A percentile compares a stretch with the other conserved stretches of the same genome.
phyloP scores from a whole-genome alignment of 2,113 vertebrate genomes.

The Dendropsophus ebraccatus region DNA sequence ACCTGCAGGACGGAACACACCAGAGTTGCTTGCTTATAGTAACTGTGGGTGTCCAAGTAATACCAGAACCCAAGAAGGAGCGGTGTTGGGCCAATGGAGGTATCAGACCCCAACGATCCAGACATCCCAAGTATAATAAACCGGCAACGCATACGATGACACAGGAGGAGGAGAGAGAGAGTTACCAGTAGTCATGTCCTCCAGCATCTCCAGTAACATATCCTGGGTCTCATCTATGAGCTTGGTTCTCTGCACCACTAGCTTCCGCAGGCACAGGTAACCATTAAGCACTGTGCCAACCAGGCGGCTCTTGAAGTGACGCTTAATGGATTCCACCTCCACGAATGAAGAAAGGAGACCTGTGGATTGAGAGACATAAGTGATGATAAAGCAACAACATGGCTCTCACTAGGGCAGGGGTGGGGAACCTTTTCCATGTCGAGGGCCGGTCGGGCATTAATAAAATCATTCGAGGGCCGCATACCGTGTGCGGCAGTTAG shows the following conservation, averaged over 20 bases:
- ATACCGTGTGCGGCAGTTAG: no score
- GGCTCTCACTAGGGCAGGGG: no score
- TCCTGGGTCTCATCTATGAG: slow-evolving; percentile 98
- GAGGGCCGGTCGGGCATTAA: no score
- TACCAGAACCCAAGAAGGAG: no score
- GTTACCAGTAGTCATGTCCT: slow-evolving; percentile 98
- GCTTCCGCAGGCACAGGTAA: slow-evolving; percentile 93
- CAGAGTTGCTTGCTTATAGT: background rate
- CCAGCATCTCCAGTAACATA: slow-evolving; percentile 98
- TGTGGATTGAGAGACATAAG: slow-evolving; percentile 58
- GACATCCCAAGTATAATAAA: no score
- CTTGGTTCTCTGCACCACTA: slow-evolving; percentile 98
- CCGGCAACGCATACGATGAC: background rate
- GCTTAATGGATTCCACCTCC: slow-evolving; percentile 97
- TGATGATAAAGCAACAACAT: background rate
- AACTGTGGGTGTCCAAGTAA: background rate
- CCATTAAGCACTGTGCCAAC: slow-evolving; percentile 97
- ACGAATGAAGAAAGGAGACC: slow-evolving; percentile 96
- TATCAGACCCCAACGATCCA: background rate
- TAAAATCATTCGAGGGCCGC: no score
- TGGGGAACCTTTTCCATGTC: no score
- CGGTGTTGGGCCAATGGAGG: background rate
- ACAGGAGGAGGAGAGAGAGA: rapidly evolving
- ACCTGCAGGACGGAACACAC: slow-evolving; percentile 71
- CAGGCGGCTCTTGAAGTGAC: slow-evolving; percentile 95